These are phyloP conservation scores for Clarias macrocephalus DNA, from an alignment of 2,113 vertebrate species.

Conservation along the genomic window DNA sequence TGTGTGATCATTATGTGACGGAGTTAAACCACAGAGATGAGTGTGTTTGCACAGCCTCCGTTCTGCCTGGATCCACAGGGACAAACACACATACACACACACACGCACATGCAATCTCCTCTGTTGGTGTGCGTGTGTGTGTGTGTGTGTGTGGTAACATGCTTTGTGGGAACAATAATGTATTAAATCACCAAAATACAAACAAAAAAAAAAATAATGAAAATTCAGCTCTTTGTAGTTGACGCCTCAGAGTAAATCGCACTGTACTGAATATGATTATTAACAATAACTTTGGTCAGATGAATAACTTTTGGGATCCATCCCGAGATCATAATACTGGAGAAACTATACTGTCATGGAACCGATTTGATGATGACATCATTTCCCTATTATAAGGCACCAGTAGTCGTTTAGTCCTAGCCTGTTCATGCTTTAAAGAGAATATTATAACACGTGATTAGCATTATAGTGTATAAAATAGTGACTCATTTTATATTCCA, in stretches of 20 bases:
- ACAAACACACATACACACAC: slow-evolving; percentile 24
- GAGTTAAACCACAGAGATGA: slow-evolving; percentile 59
- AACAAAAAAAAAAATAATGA: background rate
- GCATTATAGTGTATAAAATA: no score
- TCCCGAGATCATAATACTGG: background rate
- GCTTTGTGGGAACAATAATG: background rate
- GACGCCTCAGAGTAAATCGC: background rate
- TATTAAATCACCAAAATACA: background rate
- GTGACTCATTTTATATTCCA: background rate
- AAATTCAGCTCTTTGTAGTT: background rate
- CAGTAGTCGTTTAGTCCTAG: background rate
- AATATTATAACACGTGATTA: background rate
- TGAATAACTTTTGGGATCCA: background rate
- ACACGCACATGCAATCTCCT: slow-evolving; percentile 29
- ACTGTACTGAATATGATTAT: background rate
- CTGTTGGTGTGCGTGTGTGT: background rate
- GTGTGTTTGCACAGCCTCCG: slow-evolving; percentile 69
- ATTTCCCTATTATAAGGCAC: background rate
- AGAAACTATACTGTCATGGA: background rate
- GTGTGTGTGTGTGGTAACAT: background rate
- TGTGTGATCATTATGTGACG: slow-evolving; percentile 70
- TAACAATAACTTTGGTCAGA: background rate
- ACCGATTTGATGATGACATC: background rate
- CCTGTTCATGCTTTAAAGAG: background rate
- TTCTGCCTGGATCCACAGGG: slow-evolving; percentile 58